Conservation (phyloP, 2,797 vertebrate species). For the Meriones psammophilus region DNA sequence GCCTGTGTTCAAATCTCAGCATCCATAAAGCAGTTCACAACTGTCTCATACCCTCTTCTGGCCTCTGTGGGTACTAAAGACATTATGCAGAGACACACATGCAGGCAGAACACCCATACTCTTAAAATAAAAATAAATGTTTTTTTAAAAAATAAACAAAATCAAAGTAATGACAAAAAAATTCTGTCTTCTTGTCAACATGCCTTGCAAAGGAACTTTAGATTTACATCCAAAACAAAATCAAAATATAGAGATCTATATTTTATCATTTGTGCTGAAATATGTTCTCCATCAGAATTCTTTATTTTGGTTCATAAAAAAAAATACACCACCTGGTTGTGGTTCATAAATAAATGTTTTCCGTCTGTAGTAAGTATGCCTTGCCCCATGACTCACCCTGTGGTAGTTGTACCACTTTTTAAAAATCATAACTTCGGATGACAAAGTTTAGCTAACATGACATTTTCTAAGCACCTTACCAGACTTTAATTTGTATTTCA, state of each 20-base stretch:
- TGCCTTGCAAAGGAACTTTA: not conserved
- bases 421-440: constrained; percentile 7
- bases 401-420: not conserved
- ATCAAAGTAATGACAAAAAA: constrained; percentile 1
- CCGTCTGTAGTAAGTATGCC: not conserved
- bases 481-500: constrained; percentile 46
- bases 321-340: not conserved
- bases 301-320: constrained; percentile 44
- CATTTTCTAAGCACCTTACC: not conserved
- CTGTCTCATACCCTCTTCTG: not conserved
- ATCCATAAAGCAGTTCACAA: not conserved
- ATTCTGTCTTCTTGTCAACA: not conserved
- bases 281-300: constrained; percentile 14
- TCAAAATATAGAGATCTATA: constrained; percentile 37
- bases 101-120: not conserved
- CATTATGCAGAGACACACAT: not conserved
- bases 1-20: not conserved
- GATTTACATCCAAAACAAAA: not conserved
- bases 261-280: constrained; percentile 41
- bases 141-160: not conserved
- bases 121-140: not conserved
- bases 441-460: not conserved
- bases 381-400: not conserved
- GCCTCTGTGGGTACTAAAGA: not conserved
- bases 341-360: constrained; percentile 37